Base-by-base conservation (phyloP, 2,888 invertebrate species). In the Ormyrus thymus region DNA sequence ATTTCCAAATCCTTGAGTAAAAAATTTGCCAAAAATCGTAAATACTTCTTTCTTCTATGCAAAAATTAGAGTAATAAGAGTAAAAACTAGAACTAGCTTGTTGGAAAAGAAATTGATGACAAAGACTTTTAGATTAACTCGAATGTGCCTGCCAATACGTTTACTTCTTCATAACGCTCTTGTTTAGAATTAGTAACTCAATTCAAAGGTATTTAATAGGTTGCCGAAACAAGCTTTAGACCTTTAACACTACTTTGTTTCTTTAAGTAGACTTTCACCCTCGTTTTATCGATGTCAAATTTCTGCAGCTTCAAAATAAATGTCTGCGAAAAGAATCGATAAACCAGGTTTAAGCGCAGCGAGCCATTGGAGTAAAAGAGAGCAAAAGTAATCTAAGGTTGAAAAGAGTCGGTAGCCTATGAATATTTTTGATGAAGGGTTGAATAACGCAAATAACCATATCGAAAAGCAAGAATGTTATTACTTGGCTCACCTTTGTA, bases 81-180 rank as follows among this genome's bases (percentile, higher is more conserved):
- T 79, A 80, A 78, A 76, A 75, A 71, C 76, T 80, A 81, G 77
- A 75, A 72, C 51, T 77, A 75, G 76, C 78, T 81, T 81, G 80
- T 79, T 76, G 29, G 29, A 29, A 48, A 82, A 65, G 74, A 80
- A 77, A 81, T 79, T 71, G 68, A 73, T 72, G 51, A 79, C 73
- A 76, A 76, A 75, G 43, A 65, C 83, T 83, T 85, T 84, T 86
- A 84, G 85, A 89, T 87, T 89, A 89, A 89, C 87, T 88, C 87
- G 87, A 89, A 88, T 88, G 89, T 90, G 89, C 89, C 88, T 89
- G 89, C 86, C 86, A 87, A 87, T 88, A 86, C 87, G 86, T 89
- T 89, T 88, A 87, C 86, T 87, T 87, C 86, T 87, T 87, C 85
- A 87, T 87, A 88, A 87, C 86, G 88, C 86, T 88, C 86, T 88